Conservation (phyloP, 1,140 invertebrate species). For the Arctopsyche grandis region DNA sequence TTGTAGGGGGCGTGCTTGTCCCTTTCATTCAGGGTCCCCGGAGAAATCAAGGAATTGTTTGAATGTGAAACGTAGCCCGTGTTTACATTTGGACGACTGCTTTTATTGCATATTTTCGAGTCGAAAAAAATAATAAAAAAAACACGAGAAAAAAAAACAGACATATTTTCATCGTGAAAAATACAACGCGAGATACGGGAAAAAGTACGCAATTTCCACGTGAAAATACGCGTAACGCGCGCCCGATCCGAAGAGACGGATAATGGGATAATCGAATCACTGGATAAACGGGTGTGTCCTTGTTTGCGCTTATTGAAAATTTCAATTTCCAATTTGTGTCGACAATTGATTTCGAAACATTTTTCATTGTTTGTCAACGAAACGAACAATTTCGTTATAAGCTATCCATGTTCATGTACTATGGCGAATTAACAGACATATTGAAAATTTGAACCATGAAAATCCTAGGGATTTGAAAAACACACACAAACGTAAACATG, state of each 20-base stretch:
- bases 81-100: constrained; percentile 32
- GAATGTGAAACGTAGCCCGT: constrained; percentile 31
- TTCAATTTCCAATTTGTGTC: constrained; percentile 12
- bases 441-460: too few species aligned
- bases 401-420: too few species aligned
- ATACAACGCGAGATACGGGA: not conserved
- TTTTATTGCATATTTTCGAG: constrained; percentile 36
- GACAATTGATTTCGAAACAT: too few species aligned
- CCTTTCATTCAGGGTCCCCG: constrained; percentile 27
- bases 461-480: too few species aligned
- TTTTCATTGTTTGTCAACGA: too few species aligned
- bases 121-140: not conserved
- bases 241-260: not conserved
- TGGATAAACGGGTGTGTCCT: constrained; percentile 6
- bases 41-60: constrained; percentile 44
- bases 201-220: constrained; percentile 7
- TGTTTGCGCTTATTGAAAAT: constrained; percentile 1
- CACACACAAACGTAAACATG: too few species aligned
- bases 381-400: too few species aligned
- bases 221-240: not conserved
- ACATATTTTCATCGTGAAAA: constrained; percentile 5
- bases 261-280: constrained; percentile 22
- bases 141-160: not conserved
- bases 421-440: too few species aligned
- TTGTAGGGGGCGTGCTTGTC: constrained; percentile 19